Evolutionary conservation across 2,888 invertebrate genomes (phyloP), one percentile per base, ranked within the genome.

Genomic region (Hirudinaria manillensis): DNA sequence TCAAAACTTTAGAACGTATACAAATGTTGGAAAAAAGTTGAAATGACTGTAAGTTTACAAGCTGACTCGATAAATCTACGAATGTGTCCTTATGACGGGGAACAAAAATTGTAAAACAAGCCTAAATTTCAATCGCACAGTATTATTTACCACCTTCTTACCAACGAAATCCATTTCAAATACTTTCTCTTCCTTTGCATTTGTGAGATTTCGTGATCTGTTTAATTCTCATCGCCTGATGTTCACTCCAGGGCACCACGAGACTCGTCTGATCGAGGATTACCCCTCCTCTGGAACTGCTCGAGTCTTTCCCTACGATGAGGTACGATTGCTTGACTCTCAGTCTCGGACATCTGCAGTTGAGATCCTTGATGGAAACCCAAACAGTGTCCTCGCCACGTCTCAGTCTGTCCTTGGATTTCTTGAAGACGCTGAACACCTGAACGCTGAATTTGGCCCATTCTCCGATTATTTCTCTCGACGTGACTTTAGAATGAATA

Each of bases 311-410:
- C 21, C 76, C 75, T n/a, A 77, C 65, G 29, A 77, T 65, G 34
- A 77, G 76, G 74, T 77, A 77, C 24, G 51, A 45, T 83, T 83
- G 24, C 80, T 79, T 32, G 13, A 73, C 38, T 88, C 93, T 93
- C 85, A 98, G 91, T 89, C 93, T 94, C 83, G 97, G 98, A 88
- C 98, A 98, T 88, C 93, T 94, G 89, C 98, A 98, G 81, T 91
- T 91, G 85, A 96, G 89, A 87, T 94, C 93, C 82, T 89, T 88
- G 84, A 90, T 89, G 86, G 92, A 92, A 83, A 98, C 92, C 91
- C 92, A 92, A 84, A 97, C 90, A 80, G 90, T 90, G 56, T 78
- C 56, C 86, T 92, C 90, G 81, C 95, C 94, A 81, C 93, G 89
- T 80, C 90, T 88, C 19, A 79, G 67, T 81, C 90, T 89, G 77